Conservation (phyloP, 1,140 invertebrate genomes). For the Pseudomyrmex concolor region DNA sequence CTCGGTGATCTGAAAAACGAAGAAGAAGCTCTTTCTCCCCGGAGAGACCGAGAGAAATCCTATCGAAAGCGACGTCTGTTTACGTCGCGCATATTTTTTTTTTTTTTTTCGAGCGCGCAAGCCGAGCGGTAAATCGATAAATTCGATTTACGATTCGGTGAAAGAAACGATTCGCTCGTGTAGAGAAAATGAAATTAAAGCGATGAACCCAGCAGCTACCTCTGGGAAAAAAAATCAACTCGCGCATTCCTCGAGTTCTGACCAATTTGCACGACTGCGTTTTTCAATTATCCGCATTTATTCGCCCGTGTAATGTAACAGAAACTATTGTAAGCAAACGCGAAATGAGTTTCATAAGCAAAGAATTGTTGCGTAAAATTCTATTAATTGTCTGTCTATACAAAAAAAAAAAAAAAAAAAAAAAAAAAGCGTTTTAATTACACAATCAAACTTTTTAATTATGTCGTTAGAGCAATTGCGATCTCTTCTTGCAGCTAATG, state of each 20-base stretch:
- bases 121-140: slow-evolving; percentile 7
- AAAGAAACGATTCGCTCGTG: slow-evolving; percentile 26
- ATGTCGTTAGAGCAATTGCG: neutral
- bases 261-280: neutral
- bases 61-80: slow-evolving; percentile 26
- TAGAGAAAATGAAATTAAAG: slow-evolving; percentile 46
- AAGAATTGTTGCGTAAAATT: neutral
- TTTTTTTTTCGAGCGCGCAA: neutral
- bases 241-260: slow-evolving; percentile 4
- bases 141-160: slow-evolving; percentile 43
- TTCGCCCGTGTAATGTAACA: neutral
- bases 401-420: no score
- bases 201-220: neutral
- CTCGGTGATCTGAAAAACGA: slow-evolving; percentile 8
- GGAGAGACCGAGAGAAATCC: slow-evolving; percentile 8
- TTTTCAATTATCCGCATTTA: slow-evolving; percentile 42
- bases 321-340: neutral
- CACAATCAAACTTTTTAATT: neutral
- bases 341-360: neutral
- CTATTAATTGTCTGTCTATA: neutral
- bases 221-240: neutral
- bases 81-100: slow-evolving; percentile 26
- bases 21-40: slow-evolving; percentile 7
- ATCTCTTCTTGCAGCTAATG: neutral
- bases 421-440: neutral